Evolutionary conservation across 2,888 invertebrate genomes (phyloP).

Genomic region (Bedellia somnulentella): DNA sequence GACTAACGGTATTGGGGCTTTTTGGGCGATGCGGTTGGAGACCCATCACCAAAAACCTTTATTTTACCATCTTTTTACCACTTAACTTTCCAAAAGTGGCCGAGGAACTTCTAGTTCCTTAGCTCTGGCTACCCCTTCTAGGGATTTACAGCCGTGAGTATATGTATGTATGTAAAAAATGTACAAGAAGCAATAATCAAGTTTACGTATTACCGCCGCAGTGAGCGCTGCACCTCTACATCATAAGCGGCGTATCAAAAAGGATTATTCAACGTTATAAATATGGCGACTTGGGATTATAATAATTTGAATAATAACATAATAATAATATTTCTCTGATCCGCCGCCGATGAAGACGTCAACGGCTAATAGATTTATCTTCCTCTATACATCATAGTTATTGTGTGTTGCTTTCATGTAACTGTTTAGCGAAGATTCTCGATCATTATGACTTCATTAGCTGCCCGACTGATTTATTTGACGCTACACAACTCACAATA

Average conservation of each 20-base stretch:
- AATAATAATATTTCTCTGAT: conserved; percentile 36
- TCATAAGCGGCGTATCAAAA: conserved; percentile 49
- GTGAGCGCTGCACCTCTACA: conserved; percentile 12
- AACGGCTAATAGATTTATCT: conserved; percentile 50
- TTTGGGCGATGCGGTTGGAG: too few relatives aligned
- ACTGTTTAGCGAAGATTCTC: conserved; percentile 15
- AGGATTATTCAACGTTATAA: conserved; percentile 46
- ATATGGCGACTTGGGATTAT: conserved; percentile 48
- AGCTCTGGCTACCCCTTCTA: too few relatives aligned
- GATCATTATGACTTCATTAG: conserved; percentile 38
- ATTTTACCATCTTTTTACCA: too few relatives aligned
- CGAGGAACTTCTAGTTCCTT: too few relatives aligned
- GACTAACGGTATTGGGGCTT: too few relatives aligned
- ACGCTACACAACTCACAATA: too few relatives aligned
- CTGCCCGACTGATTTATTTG: conserved; percentile 16
- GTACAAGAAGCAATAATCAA: too few relatives aligned
- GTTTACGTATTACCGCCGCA: too few relatives aligned
- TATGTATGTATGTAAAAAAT: too few relatives aligned
- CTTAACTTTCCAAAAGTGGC: too few relatives aligned
- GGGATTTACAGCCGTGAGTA: too few relatives aligned
- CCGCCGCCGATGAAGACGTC: conserved; percentile 33
- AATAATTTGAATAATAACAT: conserved; percentile 57
- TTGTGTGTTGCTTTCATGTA: conserved; percentile 26
- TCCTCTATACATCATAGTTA: conserved; percentile 27
- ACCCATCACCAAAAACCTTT: too few relatives aligned